A percentile compares a stretch with the other conserved stretches of the same genome.
These are phyloP conservation scores for Cheilosia variabilis DNA, from an alignment of 2,888 invertebrate genomes.

Conservation along the genomic window DNA sequence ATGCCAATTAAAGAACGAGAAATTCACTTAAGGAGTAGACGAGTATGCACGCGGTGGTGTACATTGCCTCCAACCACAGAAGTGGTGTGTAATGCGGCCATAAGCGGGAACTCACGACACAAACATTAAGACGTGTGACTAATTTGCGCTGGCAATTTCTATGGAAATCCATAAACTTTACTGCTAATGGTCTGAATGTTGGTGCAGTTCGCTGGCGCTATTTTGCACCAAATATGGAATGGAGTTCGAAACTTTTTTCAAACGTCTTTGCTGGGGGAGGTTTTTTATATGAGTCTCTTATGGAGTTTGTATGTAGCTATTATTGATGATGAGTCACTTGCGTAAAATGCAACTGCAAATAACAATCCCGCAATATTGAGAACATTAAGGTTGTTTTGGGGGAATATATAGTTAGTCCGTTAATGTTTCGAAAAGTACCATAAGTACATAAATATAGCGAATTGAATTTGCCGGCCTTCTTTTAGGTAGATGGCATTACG, in stretches of 20 bases:
- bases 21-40: slow-evolving; percentile 25
- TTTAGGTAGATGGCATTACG: no score
- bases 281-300: no score
- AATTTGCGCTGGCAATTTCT: slow-evolving; percentile 65
- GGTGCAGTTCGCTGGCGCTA: background rate
- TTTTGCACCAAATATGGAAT: slow-evolving; percentile 12
- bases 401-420: no score
- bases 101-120: slow-evolving; percentile 57
- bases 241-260: background rate
- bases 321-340: slow-evolving; percentile 3
- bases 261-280: background rate
- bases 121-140: slow-evolving; percentile 72
- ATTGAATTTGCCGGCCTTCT: no score
- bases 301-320: background rate
- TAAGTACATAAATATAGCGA: no score
- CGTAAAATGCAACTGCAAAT: background rate
- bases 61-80: slow-evolving; percentile 23
- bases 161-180: slow-evolving; percentile 68
- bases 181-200: slow-evolving; percentile 10
- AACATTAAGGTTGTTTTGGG: no score
- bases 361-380: no score
- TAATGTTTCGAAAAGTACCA: no score
- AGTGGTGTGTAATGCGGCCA: background rate
- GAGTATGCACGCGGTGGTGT: background rate
- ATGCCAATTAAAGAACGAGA: slow-evolving; percentile 36